Conservation (phyloP, 2,797 vertebrate species). For the Philypnodon macrostomus region DNA sequence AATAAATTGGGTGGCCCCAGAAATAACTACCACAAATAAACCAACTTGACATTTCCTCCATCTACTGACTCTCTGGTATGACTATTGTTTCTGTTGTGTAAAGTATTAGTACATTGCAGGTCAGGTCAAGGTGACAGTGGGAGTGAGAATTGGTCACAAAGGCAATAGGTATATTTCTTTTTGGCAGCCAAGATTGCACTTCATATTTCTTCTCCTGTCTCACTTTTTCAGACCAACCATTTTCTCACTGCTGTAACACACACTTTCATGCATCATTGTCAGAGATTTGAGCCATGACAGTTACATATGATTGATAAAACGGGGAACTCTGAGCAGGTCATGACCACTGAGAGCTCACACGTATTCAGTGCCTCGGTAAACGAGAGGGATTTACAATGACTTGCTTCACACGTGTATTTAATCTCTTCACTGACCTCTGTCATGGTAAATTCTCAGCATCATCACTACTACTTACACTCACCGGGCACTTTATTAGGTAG, state of each 20-base stretch:
- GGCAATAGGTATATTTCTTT: constrained; percentile 7
- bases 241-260: constrained; percentile 29
- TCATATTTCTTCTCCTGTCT: constrained; percentile 6
- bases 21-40: too few relatives aligned
- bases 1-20: too few relatives aligned
- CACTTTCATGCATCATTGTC: constrained; percentile 36
- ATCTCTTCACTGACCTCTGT: constrained; percentile 52
- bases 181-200: constrained; percentile 14
- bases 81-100: constrained; percentile 19
- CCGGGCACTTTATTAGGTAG: too few relatives aligned
- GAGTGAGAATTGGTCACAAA: constrained; percentile 10
- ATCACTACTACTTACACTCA: too few relatives aligned
- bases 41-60: background rate
- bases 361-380: constrained; percentile 2
- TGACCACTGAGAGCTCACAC: constrained; percentile 14
- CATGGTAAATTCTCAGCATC: constrained; percentile 33
- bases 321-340: constrained; percentile 45
- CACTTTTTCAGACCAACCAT: too few relatives aligned
- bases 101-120: constrained; percentile 13
- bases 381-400: constrained; percentile 23
- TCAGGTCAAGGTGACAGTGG: constrained; percentile 34
- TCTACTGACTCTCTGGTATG: background rate
- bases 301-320: constrained; percentile 45
- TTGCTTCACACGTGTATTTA: constrained; percentile 49
- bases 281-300: constrained; percentile 28